Evolutionary conservation across 1,140 invertebrate genomes (phyloP), one percentile per base, ranked within the genome.

Genomic region (Eurytemora carolleeae): DNA sequence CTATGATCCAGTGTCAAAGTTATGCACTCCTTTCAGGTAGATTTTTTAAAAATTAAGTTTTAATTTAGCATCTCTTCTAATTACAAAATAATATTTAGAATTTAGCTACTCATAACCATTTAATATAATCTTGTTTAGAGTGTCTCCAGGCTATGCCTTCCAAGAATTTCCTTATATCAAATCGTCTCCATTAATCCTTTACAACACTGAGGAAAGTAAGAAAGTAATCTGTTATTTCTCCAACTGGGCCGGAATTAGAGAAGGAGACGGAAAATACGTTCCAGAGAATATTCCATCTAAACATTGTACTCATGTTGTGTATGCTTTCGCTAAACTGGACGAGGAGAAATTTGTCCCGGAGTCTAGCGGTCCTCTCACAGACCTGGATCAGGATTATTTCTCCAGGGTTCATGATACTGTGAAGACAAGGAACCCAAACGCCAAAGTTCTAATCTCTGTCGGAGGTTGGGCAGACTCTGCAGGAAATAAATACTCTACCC

Each of bases 391-490:
- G 67, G 81, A 86, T 83, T 76, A 82, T 74, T 76, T 12, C 19
- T 56, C 18, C 17, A 53, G 55, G 17, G 21, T 63, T 21, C 17
- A 24, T 23, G 53, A 68, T 24, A 63, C 67, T 23, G 62, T 83
- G 0, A 82, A 80, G 59, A 24, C 68, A 31, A 63, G 61, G 24
- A 72, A 74, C 54, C 70, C 70, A 0, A 63, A 65, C 3, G 24
- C 76, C 1, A 76, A 75, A 67, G 79, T 88, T 0, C 65, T 92
- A 1, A 69, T 94, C 18, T 84, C 84, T 1, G 69, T 93, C 31
- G 88, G 88, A n/a, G 88, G 88, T 0, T 91, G 87, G 87, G 87
- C 86, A 0, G 86, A 90, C 68, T 89, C 86, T 2, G 75, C 79
- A 1, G 85, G 83, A 0, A 82, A 84, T 67, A 89, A 89, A 69